Evolutionary conservation across 2,797 vertebrate species (phyloP).

Genomic region (Poeciliopsis paucimaculata): DNA sequence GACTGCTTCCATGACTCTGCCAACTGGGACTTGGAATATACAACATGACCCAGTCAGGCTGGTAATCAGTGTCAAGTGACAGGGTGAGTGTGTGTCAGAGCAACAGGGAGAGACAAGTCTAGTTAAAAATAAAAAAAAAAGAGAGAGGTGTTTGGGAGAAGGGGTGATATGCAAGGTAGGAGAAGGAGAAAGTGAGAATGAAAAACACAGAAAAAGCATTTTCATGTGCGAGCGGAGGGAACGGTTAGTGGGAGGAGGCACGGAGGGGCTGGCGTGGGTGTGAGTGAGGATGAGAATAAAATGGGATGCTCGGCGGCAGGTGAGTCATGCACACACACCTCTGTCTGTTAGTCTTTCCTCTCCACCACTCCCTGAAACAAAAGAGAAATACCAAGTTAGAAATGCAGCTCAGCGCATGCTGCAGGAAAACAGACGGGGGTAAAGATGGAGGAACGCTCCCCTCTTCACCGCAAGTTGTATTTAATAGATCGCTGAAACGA

Average conservation of each 20-base stretch:
- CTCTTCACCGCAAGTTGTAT: constrained; percentile 37
- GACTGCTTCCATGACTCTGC: constrained; percentile 12
- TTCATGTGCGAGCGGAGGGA: constrained; percentile 45
- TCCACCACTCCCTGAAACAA: constrained; percentile 48
- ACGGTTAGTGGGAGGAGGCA: constrained; percentile 51
- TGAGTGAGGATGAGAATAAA: constrained; percentile 60
- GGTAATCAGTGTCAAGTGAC: constrained; percentile 61
- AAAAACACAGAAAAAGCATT: constrained; percentile 30
- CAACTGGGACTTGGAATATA: constrained; percentile 33
- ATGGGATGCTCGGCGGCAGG: constrained; percentile 58
- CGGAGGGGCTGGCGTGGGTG: constrained; percentile 56
- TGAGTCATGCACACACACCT: constrained; percentile 64
- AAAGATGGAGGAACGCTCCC: constrained; percentile 17
- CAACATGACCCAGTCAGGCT: constrained; percentile 57
- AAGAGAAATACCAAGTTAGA: constrained; percentile 45
- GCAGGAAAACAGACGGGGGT: background rate
- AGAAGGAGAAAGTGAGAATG: constrained; percentile 19
- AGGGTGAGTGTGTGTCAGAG: constrained; percentile 30
- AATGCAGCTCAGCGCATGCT: constrained; percentile 34
- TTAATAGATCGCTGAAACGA: constrained; percentile 73
- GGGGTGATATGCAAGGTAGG: constrained; percentile 15
- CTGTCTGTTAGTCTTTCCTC: constrained; percentile 44
- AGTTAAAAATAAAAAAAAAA: constrained; percentile 13
- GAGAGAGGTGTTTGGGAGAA: constrained; percentile 14
- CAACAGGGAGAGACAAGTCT: constrained; percentile 28